Evolutionary conservation across 2,888 invertebrate species (phyloP).

Genomic region (Oconnorella tubifera): DNA sequence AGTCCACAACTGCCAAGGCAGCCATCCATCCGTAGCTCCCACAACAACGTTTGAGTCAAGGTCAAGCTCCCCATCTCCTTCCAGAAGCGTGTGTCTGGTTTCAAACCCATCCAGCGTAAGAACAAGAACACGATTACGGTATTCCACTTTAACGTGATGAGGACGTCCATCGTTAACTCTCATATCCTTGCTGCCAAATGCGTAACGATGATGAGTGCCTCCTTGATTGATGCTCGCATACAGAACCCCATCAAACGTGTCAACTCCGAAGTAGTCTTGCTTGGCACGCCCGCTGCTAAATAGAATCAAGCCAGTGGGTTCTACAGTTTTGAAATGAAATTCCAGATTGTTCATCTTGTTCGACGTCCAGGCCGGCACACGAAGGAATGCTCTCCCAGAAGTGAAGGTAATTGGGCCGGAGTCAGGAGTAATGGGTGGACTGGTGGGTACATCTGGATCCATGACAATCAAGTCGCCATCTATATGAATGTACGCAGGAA

Average conservation of each 20-base stretch:
- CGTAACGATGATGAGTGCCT: conserved; percentile 34
- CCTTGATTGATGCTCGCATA: conserved; percentile 43
- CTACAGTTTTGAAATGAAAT: conserved; percentile 47
- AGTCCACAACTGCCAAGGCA: conserved; percentile 52
- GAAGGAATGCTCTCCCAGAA: conserved; percentile 16
- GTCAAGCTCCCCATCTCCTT: conserved; percentile 23
- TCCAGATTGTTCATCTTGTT: conserved; percentile 33
- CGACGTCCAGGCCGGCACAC: conserved; percentile 26
- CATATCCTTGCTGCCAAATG: background rate
- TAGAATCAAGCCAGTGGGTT: conserved; percentile 43
- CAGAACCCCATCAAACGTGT: conserved; percentile 47
- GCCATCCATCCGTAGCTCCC: conserved; percentile 34
- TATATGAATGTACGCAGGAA: conserved; percentile 4
- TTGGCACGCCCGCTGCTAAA: conserved; percentile 19
- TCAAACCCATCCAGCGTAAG: conserved; percentile 40
- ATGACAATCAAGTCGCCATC: conserved; percentile 6
- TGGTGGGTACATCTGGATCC: conserved; percentile 4
- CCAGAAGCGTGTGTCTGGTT: conserved; percentile 29
- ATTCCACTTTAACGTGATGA: conserved; percentile 40
- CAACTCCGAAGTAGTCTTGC: conserved; percentile 43
- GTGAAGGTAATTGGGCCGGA: conserved; percentile 30
- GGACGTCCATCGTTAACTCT: conserved; percentile 44
- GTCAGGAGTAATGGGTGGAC: background rate
- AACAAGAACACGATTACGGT: conserved; percentile 23
- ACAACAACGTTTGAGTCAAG: conserved; percentile 38